A percentile compares a stretch with the other conserved stretches of the same genome.
Conservation (phyloP, 2,888 invertebrate species). For the Megaustenia siamemsis region DNA sequence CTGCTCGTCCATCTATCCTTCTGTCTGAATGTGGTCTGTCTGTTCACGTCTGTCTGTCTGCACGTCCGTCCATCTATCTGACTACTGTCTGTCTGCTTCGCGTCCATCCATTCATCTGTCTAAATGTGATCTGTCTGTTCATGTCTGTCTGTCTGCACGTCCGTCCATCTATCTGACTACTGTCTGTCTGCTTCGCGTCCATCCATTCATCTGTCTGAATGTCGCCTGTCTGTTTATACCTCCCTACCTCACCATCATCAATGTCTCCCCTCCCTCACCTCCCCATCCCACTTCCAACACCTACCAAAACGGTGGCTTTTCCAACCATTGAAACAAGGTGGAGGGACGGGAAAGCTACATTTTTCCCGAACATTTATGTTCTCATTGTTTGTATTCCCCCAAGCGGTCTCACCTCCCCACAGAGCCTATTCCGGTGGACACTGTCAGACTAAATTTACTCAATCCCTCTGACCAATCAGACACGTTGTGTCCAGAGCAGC, state of each 20-base stretch:
- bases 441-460: neutral
- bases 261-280: no score
- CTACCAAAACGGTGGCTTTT: no score
- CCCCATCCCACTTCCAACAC: no score
- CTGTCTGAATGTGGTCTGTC: no score
- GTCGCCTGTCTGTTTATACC: no score
- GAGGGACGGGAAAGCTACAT: neutral
- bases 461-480: neutral
- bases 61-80: no score
- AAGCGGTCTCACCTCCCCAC: neutral
- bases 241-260: neutral
- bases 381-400: neutral
- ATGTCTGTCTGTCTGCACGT: neutral
- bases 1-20: no score
- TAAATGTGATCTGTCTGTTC: neutral
- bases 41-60: neutral
- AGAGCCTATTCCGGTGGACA: slow-evolving; percentile 7
- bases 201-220: neutral
- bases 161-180: no score
- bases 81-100: neutral
- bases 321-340: neutral
- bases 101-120: neutral
- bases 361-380: neutral
- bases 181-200: neutral
- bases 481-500: neutral